Evolutionary conservation across 2,888 invertebrate genomes (phyloP).

Genomic region (Emmelina monodactyla): DNA sequence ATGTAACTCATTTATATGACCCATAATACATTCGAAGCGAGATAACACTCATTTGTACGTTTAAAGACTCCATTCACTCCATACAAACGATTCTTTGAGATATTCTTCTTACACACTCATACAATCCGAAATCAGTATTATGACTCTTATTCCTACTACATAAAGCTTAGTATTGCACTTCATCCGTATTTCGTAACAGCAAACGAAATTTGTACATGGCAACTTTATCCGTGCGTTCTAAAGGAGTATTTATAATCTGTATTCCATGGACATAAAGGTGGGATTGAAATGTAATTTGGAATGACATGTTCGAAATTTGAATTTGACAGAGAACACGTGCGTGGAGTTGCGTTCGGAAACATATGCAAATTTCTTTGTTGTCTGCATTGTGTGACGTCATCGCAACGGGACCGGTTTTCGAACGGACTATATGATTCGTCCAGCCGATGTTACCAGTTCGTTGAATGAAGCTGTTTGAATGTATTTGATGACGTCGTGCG

Average conservation of each 20-base stretch:
- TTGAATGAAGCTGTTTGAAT: no score
- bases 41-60: slow-evolving; percentile 41
- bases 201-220: no score
- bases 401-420: slow-evolving; percentile 37
- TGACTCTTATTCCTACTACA: slow-evolving; percentile 1
- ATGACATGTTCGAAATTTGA: slow-evolving; percentile 13
- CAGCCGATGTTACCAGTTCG: no score
- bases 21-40: slow-evolving; percentile 18
- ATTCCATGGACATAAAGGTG: slow-evolving; percentile 7
- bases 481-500: no score
- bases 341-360: slow-evolving; percentile 40
- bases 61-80: slow-evolving; percentile 45
- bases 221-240: background rate
- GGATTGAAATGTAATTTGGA: slow-evolving; percentile 2
- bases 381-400: slow-evolving; percentile 38
- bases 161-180: background rate
- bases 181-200: no score
- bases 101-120: slow-evolving; percentile 10
- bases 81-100: slow-evolving; percentile 38
- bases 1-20: slow-evolving; percentile 2
- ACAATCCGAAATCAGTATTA: background rate
- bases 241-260: background rate
- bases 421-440: slow-evolving; percentile 23
- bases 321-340: slow-evolving; percentile 25
- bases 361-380: slow-evolving; percentile 60